phyloP scores from a whole-genome alignment of 2,797 vertebrate genomes.

The Danio albolineatus region DNA sequence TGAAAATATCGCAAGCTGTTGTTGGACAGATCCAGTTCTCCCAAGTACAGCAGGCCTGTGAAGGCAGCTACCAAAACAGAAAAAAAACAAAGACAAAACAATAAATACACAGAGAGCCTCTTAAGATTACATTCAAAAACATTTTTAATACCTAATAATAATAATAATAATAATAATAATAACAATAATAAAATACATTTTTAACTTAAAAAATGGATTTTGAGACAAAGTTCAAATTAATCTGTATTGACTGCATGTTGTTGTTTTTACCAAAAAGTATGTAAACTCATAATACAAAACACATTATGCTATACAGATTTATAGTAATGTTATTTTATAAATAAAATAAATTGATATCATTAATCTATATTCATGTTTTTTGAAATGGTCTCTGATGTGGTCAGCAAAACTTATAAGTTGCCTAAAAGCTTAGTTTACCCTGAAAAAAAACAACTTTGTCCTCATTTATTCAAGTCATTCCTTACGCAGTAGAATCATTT shows the following conservation, averaged over 20 bases:
- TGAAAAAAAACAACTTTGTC: too few species aligned
- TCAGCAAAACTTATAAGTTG: too few species aligned
- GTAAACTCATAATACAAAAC: background rate
- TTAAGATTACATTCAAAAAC: background rate
- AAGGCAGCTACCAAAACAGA: slow-evolving; percentile 84
- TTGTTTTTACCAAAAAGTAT: background rate
- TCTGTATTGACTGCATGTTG: background rate
- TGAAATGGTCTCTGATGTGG: too few species aligned
- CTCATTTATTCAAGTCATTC: too few species aligned
- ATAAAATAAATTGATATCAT: background rate
- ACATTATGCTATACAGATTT: background rate
- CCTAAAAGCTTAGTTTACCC: too few species aligned
- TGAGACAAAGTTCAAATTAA: background rate
- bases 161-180: background rate
- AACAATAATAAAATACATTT: background rate
- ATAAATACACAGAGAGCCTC: background rate
- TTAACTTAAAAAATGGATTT: too few species aligned
- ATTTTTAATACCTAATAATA: background rate
- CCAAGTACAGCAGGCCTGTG: slow-evolving; percentile 87
- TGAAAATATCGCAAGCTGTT: slow-evolving; percentile 92
- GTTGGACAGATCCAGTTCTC: slow-evolving; percentile 94
- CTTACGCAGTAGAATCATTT: too few species aligned
- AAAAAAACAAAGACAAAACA: background rate
- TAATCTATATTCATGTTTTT: background rate
- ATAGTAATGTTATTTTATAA: background rate